Base-by-base conservation (phyloP, 2,797 vertebrate species). In the Enteromius trimaculatus region DNA sequence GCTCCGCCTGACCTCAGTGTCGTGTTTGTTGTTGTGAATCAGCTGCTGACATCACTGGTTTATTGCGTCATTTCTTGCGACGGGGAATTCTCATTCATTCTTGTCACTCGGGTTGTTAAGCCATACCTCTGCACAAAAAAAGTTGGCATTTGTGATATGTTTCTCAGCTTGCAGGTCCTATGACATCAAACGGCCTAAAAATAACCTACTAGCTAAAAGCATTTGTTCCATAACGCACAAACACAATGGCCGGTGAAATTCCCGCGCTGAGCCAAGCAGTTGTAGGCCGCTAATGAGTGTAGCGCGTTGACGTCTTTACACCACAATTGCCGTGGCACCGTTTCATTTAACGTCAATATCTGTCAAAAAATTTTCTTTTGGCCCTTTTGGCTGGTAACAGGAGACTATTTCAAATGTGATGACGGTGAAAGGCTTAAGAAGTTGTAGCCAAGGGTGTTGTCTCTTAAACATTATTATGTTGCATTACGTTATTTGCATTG, bases 271-370 rank as follows among this genome's bases (percentile, higher is more conserved):
- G 74, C 79, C 87, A 90, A 90, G 84, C 87, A 86, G 89, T 90
- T 92, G 92, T 92, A 87, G 85, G 76, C 90, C 85, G 88, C 90
- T 91, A 90, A 92, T 87, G 89, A 92, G 89, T 87, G 90, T 89
- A 86, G 84, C 76, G 26, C 26, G 11, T 44, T 94, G 93, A 95
- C 89, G 92, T 94, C 90, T 86, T 90, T 87, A 85, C 79, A 23
- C 70, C 74, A 68, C 77, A 26, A 84, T 93, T 89, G 65, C 90
- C 83, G 70, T 1, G 80, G 87, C 85, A 91, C 90, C 86, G 9
- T 80, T 89, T 93, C 89, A 88, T 93, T 93, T 91, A 84, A 91
- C 84, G 75, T 89, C 80, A 85, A 79, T 89, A 88, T 90, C 65
- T 88, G 89, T 84, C 49, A 83, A 72, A 86, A 83, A 31, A 37